A percentile compares a stretch with the other conserved stretches of the same genome.
Conservation (phyloP, 2,797 vertebrate genomes). For the Orientallactaga sibirica region DNA sequence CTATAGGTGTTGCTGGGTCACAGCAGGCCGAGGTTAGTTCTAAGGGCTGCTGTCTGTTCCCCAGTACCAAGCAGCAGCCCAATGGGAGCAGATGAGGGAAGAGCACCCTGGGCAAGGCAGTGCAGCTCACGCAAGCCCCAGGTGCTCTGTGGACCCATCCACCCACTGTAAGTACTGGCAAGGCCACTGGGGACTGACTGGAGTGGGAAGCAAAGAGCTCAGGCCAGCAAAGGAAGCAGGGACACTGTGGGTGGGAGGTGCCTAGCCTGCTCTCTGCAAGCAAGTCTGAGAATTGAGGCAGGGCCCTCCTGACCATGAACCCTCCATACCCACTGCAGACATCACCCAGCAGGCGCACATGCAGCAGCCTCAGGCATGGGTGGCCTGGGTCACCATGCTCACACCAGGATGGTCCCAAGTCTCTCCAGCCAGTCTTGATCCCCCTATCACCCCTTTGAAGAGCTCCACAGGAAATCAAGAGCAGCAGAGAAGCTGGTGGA, state of each 20-base stretch:
- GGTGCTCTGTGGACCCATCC: neutral
- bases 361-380: neutral
- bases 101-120: neutral
- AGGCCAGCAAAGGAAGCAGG: neutral
- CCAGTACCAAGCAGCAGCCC: neutral
- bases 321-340: too few relatives aligned
- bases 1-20: neutral
- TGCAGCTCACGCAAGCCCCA: neutral
- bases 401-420: neutral
- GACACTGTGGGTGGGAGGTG: neutral
- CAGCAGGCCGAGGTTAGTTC: neutral
- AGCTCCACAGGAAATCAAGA: neutral
- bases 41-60: neutral
- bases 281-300: neutral
- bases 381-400: neutral
- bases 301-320: neutral
- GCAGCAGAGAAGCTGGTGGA: neutral
- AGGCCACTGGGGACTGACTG: neutral
- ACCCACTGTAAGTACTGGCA: too few relatives aligned
- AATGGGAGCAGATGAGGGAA: neutral
- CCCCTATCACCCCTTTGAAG: neutral
- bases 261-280: neutral
- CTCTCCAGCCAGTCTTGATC: too few relatives aligned
- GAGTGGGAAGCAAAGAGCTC: neutral
- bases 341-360: neutral